phyloP scores from a whole-genome alignment of 2,797 vertebrate genomes.

The Sebastes ruberrimus region DNA sequence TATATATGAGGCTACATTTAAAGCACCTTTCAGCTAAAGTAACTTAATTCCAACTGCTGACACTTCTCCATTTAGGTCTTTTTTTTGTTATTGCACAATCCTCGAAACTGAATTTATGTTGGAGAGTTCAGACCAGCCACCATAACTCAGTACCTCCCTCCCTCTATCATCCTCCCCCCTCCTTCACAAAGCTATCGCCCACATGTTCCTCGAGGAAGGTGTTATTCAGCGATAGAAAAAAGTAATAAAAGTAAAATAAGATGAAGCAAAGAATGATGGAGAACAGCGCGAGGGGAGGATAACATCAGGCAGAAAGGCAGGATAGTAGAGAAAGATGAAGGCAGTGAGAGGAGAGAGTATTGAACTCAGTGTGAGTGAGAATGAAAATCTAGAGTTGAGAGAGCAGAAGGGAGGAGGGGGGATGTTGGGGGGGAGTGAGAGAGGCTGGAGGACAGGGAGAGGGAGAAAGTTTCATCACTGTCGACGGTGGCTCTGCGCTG shows the following conservation, averaged over 20 bases:
- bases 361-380: slow-evolving; percentile 43
- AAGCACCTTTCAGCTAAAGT: not conserved
- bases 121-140: slow-evolving; percentile 10
- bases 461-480: slow-evolving; percentile 75
- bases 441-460: slow-evolving; percentile 57
- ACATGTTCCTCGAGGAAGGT: slow-evolving; percentile 47
- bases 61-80: not conserved
- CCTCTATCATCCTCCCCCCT: not conserved
- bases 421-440: not conserved
- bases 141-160: not conserved
- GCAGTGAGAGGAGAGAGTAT: slow-evolving; percentile 34
- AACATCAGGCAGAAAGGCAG: slow-evolving; percentile 55
- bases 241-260: slow-evolving; percentile 73
- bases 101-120: slow-evolving; percentile 4
- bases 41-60: not conserved
- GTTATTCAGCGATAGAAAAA: slow-evolving; percentile 51
- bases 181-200: slow-evolving; percentile 33
- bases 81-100: not conserved
- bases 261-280: slow-evolving; percentile 61
- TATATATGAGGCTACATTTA: not conserved
- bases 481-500: slow-evolving; percentile 59
- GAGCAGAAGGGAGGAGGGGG: not conserved
- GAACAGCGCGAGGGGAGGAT: slow-evolving; percentile 48
- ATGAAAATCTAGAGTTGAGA: slow-evolving; percentile 49
- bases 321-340: slow-evolving; percentile 51